A percentile compares a stretch with the other conserved stretches of the same genome.
Conservation (phyloP, 2,113 vertebrate genomes). For the Atlantisia rogersi region DNA sequence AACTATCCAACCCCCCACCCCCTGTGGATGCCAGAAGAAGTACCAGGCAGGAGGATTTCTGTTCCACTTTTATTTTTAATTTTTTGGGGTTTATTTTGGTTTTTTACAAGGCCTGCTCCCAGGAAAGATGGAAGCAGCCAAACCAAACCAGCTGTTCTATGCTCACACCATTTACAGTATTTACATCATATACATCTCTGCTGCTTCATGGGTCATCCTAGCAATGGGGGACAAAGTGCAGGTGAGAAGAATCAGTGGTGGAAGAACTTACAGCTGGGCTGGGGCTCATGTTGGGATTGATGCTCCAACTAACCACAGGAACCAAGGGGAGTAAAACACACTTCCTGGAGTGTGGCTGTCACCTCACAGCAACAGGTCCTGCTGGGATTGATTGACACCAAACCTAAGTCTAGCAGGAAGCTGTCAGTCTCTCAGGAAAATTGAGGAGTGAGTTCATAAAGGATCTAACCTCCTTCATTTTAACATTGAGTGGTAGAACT, state of each 20-base stretch:
- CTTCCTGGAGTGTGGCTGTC: background rate
- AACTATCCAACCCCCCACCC: background rate
- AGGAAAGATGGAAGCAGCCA: constrained; percentile 59
- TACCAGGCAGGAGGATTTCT: background rate
- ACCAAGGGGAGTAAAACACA: background rate
- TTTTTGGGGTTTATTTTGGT: background rate
- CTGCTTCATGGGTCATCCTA: background rate
- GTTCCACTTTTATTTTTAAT: constrained; percentile 51
- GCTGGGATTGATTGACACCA: background rate
- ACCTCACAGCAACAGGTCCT: background rate
- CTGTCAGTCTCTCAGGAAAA: background rate
- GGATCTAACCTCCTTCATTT: background rate
- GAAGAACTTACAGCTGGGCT: no score
- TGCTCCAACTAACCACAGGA: no score
- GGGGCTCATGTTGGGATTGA: no score
- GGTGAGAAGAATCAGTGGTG: background rate
- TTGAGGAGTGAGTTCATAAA: background rate
- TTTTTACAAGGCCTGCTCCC: constrained; percentile 47
- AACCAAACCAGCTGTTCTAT: constrained; percentile 28
- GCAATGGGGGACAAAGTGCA: constrained; percentile 44
- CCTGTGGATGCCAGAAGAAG: background rate
- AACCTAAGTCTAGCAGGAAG: background rate
- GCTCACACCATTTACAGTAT: constrained; percentile 42
- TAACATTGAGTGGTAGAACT: background rate
- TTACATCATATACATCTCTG: constrained; percentile 52